These are phyloP conservation scores for Scaptodrosophila lebanonensis DNA, from an alignment of 1,140 invertebrate species.

Conservation along the genomic window DNA sequence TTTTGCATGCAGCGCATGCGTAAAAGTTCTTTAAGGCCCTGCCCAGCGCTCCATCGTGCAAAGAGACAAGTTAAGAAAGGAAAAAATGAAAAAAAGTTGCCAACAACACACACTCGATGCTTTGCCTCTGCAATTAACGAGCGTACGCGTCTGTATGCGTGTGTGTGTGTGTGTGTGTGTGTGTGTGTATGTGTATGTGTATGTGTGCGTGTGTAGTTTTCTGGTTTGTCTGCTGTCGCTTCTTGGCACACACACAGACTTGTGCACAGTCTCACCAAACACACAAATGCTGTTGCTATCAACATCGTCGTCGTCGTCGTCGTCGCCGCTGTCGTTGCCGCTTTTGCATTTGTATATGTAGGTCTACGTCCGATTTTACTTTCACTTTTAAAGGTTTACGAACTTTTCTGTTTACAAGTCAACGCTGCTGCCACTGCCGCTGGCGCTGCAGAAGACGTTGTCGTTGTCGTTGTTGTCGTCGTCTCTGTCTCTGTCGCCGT, in stretches of 20 bases:
- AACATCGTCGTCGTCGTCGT: conserved; percentile 18
- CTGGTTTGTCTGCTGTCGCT: conserved; percentile 66
- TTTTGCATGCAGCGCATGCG: too few relatives aligned
- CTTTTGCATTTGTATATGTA: conserved; percentile 72
- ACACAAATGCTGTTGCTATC: conserved; percentile 2
- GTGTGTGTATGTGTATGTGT: conserved; percentile 17
- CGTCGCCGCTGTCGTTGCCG: neutral
- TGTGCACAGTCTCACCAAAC: conserved; percentile 4
- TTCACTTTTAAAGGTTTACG: conserved; percentile 77
- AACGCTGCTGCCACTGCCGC: conserved; percentile 40
- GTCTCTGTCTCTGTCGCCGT: too few relatives aligned
- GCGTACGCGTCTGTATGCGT: neutral
- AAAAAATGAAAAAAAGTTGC: too few relatives aligned
- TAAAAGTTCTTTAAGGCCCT: too few relatives aligned
- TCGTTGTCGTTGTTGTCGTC: neutral
- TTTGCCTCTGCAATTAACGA: neutral
- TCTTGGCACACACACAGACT: conserved; percentile 48
- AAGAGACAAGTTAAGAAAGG: too few relatives aligned
- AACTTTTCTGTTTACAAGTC: conserved; percentile 77
- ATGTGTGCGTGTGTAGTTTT: conserved; percentile 41
- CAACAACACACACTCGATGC: neutral
- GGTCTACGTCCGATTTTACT: conserved; percentile 77
- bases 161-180: conserved; percentile 10
- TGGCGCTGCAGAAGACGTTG: neutral
- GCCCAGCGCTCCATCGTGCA: too few relatives aligned